These are phyloP conservation scores for Hecatera dysodea DNA, from an alignment of 2,888 invertebrate genomes.

Conservation along the genomic window DNA sequence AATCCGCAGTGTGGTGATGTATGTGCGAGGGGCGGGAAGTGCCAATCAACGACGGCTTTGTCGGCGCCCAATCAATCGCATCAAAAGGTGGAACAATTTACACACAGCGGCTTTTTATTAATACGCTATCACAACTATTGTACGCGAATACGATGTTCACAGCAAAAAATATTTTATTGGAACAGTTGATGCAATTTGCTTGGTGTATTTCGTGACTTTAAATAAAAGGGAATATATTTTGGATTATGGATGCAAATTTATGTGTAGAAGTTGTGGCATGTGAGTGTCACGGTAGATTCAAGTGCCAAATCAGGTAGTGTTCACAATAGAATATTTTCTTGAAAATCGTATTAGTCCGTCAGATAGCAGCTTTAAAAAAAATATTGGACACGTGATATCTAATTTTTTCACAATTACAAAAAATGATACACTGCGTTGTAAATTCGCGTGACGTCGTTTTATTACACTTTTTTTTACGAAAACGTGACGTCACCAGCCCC, in stretches of 20 bases:
- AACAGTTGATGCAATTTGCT: background rate
- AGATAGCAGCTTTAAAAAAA: no score
- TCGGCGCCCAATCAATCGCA: slow-evolving; percentile 52
- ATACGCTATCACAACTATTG: slow-evolving; percentile 28
- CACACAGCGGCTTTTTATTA: slow-evolving; percentile 23
- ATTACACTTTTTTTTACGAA: no score
- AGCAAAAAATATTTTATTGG: slow-evolving; percentile 14
- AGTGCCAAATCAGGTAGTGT: no score
- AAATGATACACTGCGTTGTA: no score
- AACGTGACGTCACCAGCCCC: no score
- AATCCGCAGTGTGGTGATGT: background rate
- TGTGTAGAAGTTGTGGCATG: background rate
- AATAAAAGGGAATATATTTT: background rate
- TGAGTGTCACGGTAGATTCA: no score
- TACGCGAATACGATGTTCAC: background rate
- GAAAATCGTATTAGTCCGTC: no score
- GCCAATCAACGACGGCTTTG: slow-evolving; percentile 58
- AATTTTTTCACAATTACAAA: no score
- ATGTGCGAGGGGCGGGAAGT: slow-evolving; percentile 29
- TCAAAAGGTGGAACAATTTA: slow-evolving; percentile 45
- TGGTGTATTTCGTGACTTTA: background rate
- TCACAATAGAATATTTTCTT: no score
- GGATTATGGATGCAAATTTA: background rate
- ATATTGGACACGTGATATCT: no score
- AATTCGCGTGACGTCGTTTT: no score